Percentiles rank a stretch among this genome's conserved stretches.
Conservation (phyloP, 2,888 invertebrate genomes). For the Leptopilina drosophilae region DNA sequence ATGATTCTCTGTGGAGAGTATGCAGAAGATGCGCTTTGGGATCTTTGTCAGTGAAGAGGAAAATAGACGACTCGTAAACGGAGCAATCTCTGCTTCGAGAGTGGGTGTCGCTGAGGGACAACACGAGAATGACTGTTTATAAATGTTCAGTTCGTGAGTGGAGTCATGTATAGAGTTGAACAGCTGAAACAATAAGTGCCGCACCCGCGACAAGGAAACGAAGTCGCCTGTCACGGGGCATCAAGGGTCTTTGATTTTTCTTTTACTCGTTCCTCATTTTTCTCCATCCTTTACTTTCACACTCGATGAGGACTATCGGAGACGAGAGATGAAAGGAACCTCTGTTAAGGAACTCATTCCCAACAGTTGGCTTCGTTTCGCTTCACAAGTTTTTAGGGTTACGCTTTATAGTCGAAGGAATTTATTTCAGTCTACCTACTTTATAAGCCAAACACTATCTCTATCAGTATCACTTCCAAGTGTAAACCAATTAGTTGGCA, state of each 20-base stretch:
- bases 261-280: not conserved
- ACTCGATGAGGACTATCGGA: slow-evolving; percentile 38
- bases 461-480: no score
- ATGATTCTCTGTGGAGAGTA: not conserved
- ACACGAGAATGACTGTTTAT: slow-evolving; percentile 35
- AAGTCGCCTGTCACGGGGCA: slow-evolving; percentile 45
- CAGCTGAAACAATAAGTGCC: slow-evolving; percentile 45
- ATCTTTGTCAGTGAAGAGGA: slow-evolving; percentile 29
- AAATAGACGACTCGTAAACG: slow-evolving; percentile 25
- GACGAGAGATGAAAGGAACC: slow-evolving; percentile 62
- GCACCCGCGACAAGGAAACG: slow-evolving; percentile 14
- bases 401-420: slow-evolving; percentile 26
- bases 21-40: slow-evolving; percentile 2
- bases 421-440: not conserved
- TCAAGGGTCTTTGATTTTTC: slow-evolving; percentile 36
- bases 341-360: slow-evolving; percentile 54
- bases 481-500: no score
- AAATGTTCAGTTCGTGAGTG: slow-evolving; percentile 29
- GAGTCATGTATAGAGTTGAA: slow-evolving; percentile 10
- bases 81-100: slow-evolving; percentile 23
- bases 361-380: slow-evolving; percentile 44
- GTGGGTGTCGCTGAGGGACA: slow-evolving; percentile 27
- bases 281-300: slow-evolving; percentile 18
- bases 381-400: slow-evolving; percentile 50
- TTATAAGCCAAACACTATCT: not conserved